phyloP scores from a whole-genome alignment of 2,888 invertebrate species.

The Plebejus anna region DNA sequence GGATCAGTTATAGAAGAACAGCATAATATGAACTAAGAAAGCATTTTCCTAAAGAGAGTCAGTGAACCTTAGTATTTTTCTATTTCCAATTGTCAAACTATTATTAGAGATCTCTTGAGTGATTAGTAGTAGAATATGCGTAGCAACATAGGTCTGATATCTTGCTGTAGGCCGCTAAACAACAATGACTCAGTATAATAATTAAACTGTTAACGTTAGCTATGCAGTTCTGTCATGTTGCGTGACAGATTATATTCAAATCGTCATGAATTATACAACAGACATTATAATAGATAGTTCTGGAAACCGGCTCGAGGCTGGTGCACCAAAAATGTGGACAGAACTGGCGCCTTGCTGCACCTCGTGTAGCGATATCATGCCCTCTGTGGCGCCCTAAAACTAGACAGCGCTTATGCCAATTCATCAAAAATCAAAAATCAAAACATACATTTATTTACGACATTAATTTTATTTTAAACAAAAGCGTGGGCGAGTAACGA shows the following conservation, averaged over 20 bases:
- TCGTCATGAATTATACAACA: conserved; percentile 14
- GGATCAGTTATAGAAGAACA: too few relatives aligned
- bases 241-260: conserved; percentile 8
- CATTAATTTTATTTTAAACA: not conserved
- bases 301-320: not conserved
- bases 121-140: conserved; percentile 3
- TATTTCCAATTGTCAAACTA: too few relatives aligned
- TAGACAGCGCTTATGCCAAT: not conserved
- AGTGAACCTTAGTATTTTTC: too few relatives aligned
- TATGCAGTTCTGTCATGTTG: conserved; percentile 12
- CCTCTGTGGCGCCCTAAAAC: not conserved
- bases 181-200: conserved; percentile 11
- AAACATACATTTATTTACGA: not conserved
- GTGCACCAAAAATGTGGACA: not conserved
- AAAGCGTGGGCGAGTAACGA: not conserved
- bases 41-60: too few relatives aligned
- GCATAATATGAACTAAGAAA: too few relatives aligned
- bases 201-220: conserved; percentile 5
- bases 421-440: too few relatives aligned
- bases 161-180: not conserved
- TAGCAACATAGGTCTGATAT: not conserved
- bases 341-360: not conserved
- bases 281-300: not conserved
- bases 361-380: not conserved
- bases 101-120: not conserved